Evolutionary conservation across 2,888 invertebrate genomes (phyloP).

Genomic region (Eupithecia abbreviata): DNA sequence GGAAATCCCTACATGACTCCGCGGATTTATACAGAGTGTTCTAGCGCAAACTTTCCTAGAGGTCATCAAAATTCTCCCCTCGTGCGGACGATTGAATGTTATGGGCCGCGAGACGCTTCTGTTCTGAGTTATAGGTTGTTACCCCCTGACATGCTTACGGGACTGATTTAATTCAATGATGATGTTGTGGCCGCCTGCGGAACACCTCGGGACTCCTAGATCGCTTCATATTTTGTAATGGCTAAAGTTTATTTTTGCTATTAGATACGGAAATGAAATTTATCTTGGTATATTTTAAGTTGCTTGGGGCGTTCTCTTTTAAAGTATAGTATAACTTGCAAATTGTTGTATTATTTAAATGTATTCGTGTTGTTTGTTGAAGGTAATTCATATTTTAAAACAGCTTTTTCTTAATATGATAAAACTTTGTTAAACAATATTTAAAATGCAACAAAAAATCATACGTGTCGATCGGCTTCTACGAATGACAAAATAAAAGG

Average conservation of each 20-base stretch:
- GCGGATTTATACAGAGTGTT: slow-evolving; percentile 80
- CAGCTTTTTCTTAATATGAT: not conserved
- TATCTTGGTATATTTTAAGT: not conserved
- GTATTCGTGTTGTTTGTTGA: not conserved
- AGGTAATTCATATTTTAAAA: not conserved
- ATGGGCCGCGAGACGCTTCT: slow-evolving; percentile 77
- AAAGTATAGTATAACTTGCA: not conserved
- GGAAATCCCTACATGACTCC: slow-evolving; percentile 80
- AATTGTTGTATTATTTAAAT: not conserved
- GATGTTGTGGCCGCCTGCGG: slow-evolving; percentile 48
- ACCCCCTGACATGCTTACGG: slow-evolving; percentile 70
- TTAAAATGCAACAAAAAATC: not conserved
- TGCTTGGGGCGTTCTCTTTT: not conserved
- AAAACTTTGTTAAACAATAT: not conserved
- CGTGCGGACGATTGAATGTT: slow-evolving; percentile 82
- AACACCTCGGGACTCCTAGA: slow-evolving; percentile 39
- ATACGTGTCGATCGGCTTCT: not conserved
- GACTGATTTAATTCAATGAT: slow-evolving; percentile 74
- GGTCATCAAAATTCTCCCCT: slow-evolving; percentile 81
- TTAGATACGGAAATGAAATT: not conserved
- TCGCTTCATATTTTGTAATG: slow-evolving; percentile 20
- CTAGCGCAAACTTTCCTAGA: slow-evolving; percentile 75
- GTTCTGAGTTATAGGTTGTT: slow-evolving; percentile 76
- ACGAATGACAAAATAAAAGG: not conserved
- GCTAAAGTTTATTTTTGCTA: not conserved